Conservation (phyloP, 2,797 vertebrate species). For the Periparus ater region DNA sequence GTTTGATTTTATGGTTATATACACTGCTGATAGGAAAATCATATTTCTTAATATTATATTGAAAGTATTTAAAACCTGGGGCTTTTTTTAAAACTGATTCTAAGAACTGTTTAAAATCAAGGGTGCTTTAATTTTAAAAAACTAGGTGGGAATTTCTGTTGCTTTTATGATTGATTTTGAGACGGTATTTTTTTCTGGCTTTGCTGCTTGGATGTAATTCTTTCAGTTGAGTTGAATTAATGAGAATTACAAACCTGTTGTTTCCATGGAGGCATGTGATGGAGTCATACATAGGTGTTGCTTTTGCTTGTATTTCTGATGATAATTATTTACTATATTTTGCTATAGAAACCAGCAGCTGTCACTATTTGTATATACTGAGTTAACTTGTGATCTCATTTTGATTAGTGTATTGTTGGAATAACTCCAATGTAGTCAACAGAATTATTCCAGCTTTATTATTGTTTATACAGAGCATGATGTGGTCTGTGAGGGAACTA, state of each 20-base stretch:
- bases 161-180: background rate
- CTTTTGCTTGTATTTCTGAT: slow-evolving; percentile 33
- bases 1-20: background rate
- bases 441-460: slow-evolving; percentile 31
- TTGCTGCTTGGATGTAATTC: background rate
- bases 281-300: slow-evolving; percentile 5
- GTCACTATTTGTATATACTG: slow-evolving; percentile 31
- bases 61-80: background rate
- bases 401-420: slow-evolving; percentile 40
- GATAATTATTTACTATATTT: slow-evolving; percentile 37
- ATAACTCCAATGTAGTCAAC: slow-evolving; percentile 23
- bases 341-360: slow-evolving; percentile 61
- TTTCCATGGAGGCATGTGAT: background rate
- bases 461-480: background rate
- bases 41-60: background rate
- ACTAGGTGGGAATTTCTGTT: background rate
- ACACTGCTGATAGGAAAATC: background rate
- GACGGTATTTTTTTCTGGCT: background rate
- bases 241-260: background rate
- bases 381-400: slow-evolving; percentile 59
- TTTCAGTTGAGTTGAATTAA: background rate
- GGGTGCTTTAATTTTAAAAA: background rate
- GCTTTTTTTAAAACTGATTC: rapidly evolving
- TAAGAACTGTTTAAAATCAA: background rate
- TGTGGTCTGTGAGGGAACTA: background rate